A percentile compares a stretch with the other conserved stretches of the same genome.
Evolutionary conservation across 2,113 vertebrate species (phyloP).

Genomic region (Mastomys coucha): DNA sequence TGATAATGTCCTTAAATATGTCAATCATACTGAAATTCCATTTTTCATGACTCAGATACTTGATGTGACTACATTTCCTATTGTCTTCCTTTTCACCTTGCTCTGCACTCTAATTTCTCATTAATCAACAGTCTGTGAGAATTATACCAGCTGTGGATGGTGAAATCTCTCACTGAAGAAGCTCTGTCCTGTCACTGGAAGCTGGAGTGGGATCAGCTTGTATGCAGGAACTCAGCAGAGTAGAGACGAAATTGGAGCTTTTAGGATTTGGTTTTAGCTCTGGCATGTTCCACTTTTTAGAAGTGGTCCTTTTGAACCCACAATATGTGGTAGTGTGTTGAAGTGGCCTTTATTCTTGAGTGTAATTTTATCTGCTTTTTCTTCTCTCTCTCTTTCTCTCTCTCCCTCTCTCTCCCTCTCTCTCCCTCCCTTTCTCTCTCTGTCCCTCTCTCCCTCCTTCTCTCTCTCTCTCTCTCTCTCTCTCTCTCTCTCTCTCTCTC

Average conservation of each 20-base stretch:
- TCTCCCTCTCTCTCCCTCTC: no score
- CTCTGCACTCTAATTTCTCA: neutral
- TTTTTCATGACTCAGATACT: constrained; percentile 3
- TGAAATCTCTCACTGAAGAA: neutral
- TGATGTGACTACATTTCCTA: neutral
- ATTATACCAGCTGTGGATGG: neutral
- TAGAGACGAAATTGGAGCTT: neutral
- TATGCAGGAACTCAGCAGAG: neutral
- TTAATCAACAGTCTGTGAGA: neutral
- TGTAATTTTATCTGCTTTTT: neutral
- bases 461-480: no score
- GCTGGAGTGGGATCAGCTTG: neutral
- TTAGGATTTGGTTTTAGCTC: neutral
- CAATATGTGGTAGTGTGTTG: neutral
- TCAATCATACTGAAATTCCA: neutral
- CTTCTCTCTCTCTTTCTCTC: no score
- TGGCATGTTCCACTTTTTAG: neutral
- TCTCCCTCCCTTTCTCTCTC: neutral
- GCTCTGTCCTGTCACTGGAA: neutral
- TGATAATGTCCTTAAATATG: neutral
- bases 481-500: no score
- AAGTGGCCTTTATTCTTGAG: neutral
- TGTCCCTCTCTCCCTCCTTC: neutral
- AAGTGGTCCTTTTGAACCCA: neutral
- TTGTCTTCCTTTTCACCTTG: constrained; percentile 30